A percentile compares a stretch with the other conserved stretches of the same genome.
Conservation (phyloP, 1,140 invertebrate species). For the Bombus balteatus region DNA sequence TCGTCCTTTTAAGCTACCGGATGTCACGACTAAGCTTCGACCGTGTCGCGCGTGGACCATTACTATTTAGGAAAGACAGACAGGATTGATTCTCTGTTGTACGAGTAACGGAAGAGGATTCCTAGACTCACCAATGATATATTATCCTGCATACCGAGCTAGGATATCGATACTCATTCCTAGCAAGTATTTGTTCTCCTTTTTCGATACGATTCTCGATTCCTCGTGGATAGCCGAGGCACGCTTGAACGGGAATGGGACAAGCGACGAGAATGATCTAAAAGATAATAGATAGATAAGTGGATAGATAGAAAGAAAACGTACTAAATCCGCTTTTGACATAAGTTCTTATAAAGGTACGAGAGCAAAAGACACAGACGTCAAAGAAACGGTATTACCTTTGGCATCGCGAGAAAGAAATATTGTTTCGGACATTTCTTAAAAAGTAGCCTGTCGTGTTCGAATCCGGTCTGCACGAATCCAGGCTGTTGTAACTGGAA, state of each 20-base stretch:
- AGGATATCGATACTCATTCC: not conserved
- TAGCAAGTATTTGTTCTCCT: not conserved
- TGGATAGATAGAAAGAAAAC: not conserved
- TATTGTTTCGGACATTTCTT: not conserved
- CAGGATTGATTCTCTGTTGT: constrained; percentile 50
- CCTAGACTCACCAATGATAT: constrained; percentile 20
- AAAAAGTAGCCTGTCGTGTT: not conserved
- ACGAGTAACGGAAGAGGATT: not conserved
- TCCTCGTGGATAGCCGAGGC: not conserved
- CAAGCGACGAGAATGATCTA: not conserved
- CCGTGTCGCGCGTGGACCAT: constrained; percentile 44
- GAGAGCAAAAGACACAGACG: not conserved
- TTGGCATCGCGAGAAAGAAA: not conserved
- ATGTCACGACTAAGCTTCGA: constrained; percentile 54
- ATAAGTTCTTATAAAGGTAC: not conserved
- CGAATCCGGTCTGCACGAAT: not conserved
- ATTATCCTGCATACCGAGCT: constrained; percentile 23
- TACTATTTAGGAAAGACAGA: constrained; percentile 51
- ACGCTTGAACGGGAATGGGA: not conserved
- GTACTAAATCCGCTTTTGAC: no score
- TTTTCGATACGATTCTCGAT: not conserved
- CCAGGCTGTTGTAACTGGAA: not conserved
- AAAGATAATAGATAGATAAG: not conserved
- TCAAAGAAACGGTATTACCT: not conserved
- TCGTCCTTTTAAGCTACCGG: constrained; percentile 35